Evolutionary conservation across 2,888 invertebrate genomes (phyloP).

Genomic region (Diarsia rubi): DNA sequence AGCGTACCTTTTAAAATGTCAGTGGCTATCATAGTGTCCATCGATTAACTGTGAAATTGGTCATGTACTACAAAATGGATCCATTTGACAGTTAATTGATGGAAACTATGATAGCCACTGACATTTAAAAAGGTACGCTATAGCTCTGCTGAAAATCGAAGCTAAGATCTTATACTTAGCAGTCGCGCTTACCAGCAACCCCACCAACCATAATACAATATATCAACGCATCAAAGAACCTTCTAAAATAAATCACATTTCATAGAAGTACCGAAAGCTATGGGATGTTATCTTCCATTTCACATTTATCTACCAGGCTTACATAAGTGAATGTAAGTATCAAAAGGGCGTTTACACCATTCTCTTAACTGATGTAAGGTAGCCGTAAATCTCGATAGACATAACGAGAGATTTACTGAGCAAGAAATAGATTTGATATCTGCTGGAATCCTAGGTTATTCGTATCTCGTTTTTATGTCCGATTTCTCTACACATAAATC

Average conservation of each 20-base stretch:
- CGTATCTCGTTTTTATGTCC: conserved; percentile 37
- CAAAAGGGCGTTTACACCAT: conserved; percentile 11
- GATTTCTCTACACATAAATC: conserved; percentile 40
- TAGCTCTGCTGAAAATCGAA: too few relatives aligned
- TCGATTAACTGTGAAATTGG: too few relatives aligned
- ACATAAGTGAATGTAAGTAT: conserved; percentile 47
- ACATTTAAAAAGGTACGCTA: too few relatives aligned
- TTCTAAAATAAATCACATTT: not conserved
- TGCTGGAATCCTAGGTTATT: conserved; percentile 21
- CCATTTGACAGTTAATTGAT: too few relatives aligned
- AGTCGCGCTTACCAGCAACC: not conserved
- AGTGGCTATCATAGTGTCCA: too few relatives aligned
- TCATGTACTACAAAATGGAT: too few relatives aligned
- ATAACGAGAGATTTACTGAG: conserved; percentile 40
- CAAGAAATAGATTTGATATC: conserved; percentile 59
- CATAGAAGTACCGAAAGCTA: too few relatives aligned
- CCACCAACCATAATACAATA: too few relatives aligned
- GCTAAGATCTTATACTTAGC: not conserved
- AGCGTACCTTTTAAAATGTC: too few relatives aligned
- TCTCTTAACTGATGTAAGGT: conserved; percentile 43
- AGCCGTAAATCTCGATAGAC: conserved; percentile 48
- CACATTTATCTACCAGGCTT: conserved; percentile 23
- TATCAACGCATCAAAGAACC: not conserved
- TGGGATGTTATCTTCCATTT: not conserved
- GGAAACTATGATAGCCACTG: too few relatives aligned